These are phyloP conservation scores for Diarsia mendica DNA, from an alignment of 2,888 invertebrate species.

Conservation along the genomic window DNA sequence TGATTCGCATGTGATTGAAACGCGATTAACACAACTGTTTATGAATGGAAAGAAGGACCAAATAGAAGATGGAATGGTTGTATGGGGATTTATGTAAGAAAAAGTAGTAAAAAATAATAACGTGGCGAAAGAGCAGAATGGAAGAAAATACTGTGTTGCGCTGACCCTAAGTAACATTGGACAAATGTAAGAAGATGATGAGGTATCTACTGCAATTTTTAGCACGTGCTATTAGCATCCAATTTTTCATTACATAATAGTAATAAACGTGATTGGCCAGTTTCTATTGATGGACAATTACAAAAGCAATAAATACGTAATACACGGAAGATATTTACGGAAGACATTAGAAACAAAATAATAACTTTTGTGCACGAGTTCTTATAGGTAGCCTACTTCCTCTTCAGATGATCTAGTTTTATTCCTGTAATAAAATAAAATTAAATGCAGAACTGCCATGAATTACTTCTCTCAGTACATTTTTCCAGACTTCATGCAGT, in stretches of 20 bases:
- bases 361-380: constrained; percentile 36
- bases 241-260: constrained; percentile 10
- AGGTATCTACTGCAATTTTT: not conserved
- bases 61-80: not conserved
- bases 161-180: not conserved
- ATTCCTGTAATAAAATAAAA: not conserved
- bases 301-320: constrained; percentile 37
- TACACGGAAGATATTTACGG: constrained; percentile 39
- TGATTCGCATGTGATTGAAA: not conserved
- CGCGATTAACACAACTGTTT: not conserved
- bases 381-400: not conserved
- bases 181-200: not conserved
- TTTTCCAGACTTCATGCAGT: not conserved
- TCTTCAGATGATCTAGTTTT: not conserved
- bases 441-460: not conserved
- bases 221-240: not conserved
- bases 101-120: not conserved
- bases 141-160: not conserved
- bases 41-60: not conserved
- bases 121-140: not conserved
- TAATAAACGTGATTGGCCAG: not conserved
- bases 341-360: constrained; percentile 20
- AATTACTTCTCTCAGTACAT: not conserved
- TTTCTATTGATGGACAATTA: constrained; percentile 20
- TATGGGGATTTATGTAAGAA: not conserved